Evolutionary conservation across 1,140 invertebrate genomes (phyloP).

Genomic region (Apis laboriosa): DNA sequence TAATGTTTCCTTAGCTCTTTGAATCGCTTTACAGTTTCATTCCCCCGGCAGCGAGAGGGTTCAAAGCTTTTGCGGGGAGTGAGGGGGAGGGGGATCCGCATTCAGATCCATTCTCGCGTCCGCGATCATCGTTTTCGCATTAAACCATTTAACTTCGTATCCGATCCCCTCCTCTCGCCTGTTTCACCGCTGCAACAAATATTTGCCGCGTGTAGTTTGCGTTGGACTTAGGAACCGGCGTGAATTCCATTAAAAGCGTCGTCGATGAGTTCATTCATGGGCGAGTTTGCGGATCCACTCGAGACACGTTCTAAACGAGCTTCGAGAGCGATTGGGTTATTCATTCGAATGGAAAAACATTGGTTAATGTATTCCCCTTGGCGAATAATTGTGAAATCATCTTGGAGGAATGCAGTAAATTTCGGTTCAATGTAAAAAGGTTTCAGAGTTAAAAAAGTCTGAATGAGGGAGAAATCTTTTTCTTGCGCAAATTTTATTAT

Average conservation of each 20-base stretch:
- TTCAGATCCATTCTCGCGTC: slow-evolving; percentile 34
- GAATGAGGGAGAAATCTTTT: no score
- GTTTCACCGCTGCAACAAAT: slow-evolving; percentile 1
- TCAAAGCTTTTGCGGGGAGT: slow-evolving; percentile 26
- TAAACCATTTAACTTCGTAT: slow-evolving; percentile 40
- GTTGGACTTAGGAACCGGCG: slow-evolving; percentile 7
- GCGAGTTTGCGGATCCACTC: slow-evolving; percentile 28
- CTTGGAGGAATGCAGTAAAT: background rate
- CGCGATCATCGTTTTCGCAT: slow-evolving; percentile 35
- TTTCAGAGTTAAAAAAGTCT: no score
- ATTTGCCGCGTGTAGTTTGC: slow-evolving; percentile 29
- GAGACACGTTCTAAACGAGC: slow-evolving; percentile 21
- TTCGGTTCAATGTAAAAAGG: background rate
- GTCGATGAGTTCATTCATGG: slow-evolving; percentile 22
- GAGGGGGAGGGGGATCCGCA: background rate
- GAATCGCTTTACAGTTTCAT: slow-evolving; percentile 43
- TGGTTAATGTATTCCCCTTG: background rate
- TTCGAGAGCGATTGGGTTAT: background rate
- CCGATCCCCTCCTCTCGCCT: background rate
- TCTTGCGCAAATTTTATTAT: no score
- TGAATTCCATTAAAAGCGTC: slow-evolving; percentile 31
- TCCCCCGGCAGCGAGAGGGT: slow-evolving; percentile 2
- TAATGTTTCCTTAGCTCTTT: slow-evolving; percentile 37
- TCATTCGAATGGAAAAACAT: background rate
- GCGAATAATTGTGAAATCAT: background rate